These are phyloP conservation scores for Oscheius myriophilus DNA, from an alignment of 2,888 invertebrate genomes.

Conservation along the genomic window DNA sequence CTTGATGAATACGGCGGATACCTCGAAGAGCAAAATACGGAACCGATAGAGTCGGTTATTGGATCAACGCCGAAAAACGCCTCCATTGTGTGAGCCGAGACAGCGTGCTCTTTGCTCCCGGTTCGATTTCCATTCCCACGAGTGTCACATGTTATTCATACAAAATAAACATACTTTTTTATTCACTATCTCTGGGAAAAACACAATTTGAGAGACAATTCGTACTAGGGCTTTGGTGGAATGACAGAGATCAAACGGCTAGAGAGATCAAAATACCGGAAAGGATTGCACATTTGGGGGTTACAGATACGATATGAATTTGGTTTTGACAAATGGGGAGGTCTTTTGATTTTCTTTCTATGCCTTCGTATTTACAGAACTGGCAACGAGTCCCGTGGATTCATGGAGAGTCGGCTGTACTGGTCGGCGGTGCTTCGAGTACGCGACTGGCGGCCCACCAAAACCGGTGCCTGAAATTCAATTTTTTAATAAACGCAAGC, in stretches of 20 bases:
- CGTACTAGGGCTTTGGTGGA: too few species aligned
- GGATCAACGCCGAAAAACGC: conserved; percentile 51
- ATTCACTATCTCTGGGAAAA: too few species aligned
- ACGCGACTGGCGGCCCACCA: conserved; percentile 25
- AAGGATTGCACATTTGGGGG: too few species aligned
- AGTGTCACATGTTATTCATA: too few species aligned
- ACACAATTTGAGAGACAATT: too few species aligned
- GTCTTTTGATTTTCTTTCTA: too few species aligned
- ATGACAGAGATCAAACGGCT: too few species aligned
- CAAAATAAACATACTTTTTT: too few species aligned
- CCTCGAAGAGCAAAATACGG: conserved; percentile 33
- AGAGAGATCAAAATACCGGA: conserved; percentile 20
- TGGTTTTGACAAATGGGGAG: too few species aligned
- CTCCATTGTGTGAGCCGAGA: conserved; percentile 42
- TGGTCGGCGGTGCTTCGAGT: conserved; percentile 23
- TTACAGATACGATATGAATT: too few species aligned
- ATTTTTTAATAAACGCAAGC: too few species aligned
- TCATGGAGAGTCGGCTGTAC: conserved; percentile 24
- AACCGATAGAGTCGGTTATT: conserved; percentile 49
- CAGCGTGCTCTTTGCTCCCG: neutral
- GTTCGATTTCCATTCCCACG: neutral
- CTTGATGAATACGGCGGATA: conserved; percentile 45
- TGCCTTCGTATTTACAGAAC: neutral
- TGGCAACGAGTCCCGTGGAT: conserved; percentile 25
- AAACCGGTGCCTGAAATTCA: conserved; percentile 13